A percentile compares a stretch with the other conserved stretches of the same genome.
Evolutionary conservation across 2,113 vertebrate species (phyloP).

Genomic region (Cebidichthys violaceus): DNA sequence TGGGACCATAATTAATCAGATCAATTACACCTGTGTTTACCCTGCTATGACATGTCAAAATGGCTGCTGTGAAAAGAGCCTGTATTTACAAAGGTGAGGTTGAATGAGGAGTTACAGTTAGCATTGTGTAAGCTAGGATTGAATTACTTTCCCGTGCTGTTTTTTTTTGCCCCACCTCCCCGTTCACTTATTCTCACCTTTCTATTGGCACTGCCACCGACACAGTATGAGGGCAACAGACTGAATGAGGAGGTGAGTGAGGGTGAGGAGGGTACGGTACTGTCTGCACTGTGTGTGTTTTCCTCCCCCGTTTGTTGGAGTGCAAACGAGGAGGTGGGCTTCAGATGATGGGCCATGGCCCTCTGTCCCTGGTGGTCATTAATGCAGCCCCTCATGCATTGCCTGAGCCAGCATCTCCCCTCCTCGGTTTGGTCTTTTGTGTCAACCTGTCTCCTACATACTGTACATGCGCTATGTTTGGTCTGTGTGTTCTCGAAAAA

Average conservation of each 20-base stretch:
- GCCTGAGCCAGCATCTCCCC: slow-evolving; percentile 71
- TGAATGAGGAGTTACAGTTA: slow-evolving; percentile 35
- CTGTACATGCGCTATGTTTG: slow-evolving; percentile 56
- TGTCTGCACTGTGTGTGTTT: slow-evolving; percentile 73
- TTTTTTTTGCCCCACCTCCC: slow-evolving; percentile 43
- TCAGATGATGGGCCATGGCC: slow-evolving; percentile 53
- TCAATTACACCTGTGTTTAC: not conserved
- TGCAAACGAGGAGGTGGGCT: slow-evolving; percentile 72
- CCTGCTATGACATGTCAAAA: not conserved
- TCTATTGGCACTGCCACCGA: slow-evolving; percentile 81
- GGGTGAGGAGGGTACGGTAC: slow-evolving; percentile 66
- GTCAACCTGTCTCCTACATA: slow-evolving; percentile 62
- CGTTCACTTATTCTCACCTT: slow-evolving; percentile 83
- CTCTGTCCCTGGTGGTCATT: slow-evolving; percentile 56
- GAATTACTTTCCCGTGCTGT: slow-evolving; percentile 67
- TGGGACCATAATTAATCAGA: not conserved
- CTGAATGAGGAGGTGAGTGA: slow-evolving; percentile 86
- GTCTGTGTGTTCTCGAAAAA: slow-evolving; percentile 62
- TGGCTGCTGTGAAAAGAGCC: not conserved
- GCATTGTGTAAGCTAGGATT: slow-evolving; percentile 34
- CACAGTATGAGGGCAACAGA: slow-evolving; percentile 82
- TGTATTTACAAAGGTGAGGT: slow-evolving; percentile 11
- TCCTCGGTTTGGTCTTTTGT: slow-evolving; percentile 74
- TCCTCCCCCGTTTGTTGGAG: slow-evolving; percentile 69
- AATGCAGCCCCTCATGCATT: slow-evolving; percentile 60